A percentile compares a stretch with the other conserved stretches of the same genome.
These are phyloP conservation scores for Corythornis madagascariensis DNA, from an alignment of 2,113 vertebrate species.

Conservation along the genomic window DNA sequence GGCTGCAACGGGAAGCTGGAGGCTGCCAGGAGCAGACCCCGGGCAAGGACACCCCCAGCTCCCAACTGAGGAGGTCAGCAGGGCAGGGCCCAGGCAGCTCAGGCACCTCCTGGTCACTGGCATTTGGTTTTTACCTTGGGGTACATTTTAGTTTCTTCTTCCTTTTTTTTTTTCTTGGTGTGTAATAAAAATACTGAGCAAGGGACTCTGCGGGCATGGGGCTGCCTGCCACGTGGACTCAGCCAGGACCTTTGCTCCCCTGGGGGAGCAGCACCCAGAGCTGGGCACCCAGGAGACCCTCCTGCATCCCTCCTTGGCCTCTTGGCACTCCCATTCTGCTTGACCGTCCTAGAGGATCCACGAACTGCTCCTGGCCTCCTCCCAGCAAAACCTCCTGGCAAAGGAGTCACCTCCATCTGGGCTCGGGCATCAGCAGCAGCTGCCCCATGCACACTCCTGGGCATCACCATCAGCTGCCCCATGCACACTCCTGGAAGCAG, in stretches of 20 bases:
- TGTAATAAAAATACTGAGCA: constrained; percentile 62
- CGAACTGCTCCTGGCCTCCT: neutral
- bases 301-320: neutral
- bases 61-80: neutral
- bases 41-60: neutral
- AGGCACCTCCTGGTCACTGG: neutral
- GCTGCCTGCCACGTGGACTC: neutral
- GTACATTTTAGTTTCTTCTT: neutral
- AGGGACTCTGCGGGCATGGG: constrained; percentile 21
- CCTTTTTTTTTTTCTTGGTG: neutral
- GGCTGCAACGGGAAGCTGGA: constrained; percentile 24
- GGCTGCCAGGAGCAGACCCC: neutral
- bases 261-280: neutral
- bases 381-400: neutral
- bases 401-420: neutral
- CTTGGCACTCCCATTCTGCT: neutral
- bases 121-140: neutral
- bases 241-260: neutral
- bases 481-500: constrained; percentile 1
- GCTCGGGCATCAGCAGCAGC: constrained; percentile 3
- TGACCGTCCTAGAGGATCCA: neutral
- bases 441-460: constrained; percentile 13
- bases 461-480: neutral
- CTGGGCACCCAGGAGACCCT: neutral
- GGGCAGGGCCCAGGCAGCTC: neutral